Base-by-base conservation (phyloP, 2,797 vertebrate genomes). In the Hemitrygon akajei region DNA sequence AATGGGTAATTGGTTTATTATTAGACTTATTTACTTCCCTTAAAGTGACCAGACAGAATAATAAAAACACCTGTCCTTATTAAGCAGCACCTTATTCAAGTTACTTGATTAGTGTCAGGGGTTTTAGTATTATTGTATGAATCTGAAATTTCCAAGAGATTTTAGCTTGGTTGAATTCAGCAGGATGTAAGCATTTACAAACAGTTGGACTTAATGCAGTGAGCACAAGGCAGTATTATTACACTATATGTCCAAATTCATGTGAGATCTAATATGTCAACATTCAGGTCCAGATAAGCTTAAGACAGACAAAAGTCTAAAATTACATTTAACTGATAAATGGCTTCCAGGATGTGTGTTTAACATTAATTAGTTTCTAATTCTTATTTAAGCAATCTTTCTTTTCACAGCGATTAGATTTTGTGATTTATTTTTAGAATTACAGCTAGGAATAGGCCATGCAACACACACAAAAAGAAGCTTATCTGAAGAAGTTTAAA, bases 311-410 rank as follows among this genome's bases (percentile, higher is more conserved):
- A 34, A 9, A 89, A 66, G 60, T 69, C 69, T 34, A 89, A 89
- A 89, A 69, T 89, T 3, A 2, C 60, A 69, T 66, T 69, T 66
- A 69, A 89, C 56, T 86, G 60, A n/a, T n/a, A n/a, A 25, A 86
- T 86, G 82, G 86, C 86, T 63, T 89, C 22, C 58, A 34, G 86
- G 60, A 89, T 89, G n/a, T 89, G n/a, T 89, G n/a, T 37, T 34
- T 37, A 89, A 69, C 60, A 22, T n/a, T 37, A 89, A 66, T 89
- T 37, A 66, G 14, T 20, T 34, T 89, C 16, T 89, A 89, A 69
- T 66, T 89, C 58, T 89, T 20, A 66, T 66, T 89, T 89, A 89
- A 89, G 34, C n/a, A 69, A 37, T 69, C 16, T 89, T 16, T 60
- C 60, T 10, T 22, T 66, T 89, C 86, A 69, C n/a, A 69, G 30